Evolutionary conservation across 2,888 invertebrate species (phyloP).

Genomic region (Ormyrus labotus): DNA sequence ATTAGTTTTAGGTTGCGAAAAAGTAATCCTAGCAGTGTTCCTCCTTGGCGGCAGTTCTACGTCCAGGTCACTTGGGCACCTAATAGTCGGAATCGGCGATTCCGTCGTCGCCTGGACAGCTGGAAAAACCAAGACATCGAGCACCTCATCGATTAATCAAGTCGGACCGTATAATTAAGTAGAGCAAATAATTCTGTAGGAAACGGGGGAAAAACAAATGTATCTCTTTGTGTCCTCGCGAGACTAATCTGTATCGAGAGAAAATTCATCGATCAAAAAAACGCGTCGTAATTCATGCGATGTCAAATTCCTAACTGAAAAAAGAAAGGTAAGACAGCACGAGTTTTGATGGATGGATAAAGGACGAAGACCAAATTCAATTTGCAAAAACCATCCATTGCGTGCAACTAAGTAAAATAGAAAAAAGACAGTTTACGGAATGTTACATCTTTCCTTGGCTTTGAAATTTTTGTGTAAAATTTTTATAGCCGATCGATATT

Average conservation of each 20-base stretch:
- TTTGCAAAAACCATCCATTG: too few relatives aligned
- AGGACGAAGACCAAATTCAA: too few relatives aligned
- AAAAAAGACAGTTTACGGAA: too few relatives aligned
- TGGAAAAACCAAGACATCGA: conserved; percentile 66
- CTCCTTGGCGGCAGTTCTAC: conserved; percentile 78
- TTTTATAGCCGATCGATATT: too few relatives aligned
- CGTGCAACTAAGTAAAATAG: too few relatives aligned
- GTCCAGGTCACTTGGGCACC: conserved; percentile 81
- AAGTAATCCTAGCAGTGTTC: conserved; percentile 76
- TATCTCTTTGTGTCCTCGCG: not conserved
- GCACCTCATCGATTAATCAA: conserved; percentile 35
- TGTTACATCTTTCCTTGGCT: too few relatives aligned
- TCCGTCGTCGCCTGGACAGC: conserved; percentile 78
- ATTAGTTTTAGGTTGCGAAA: conserved; percentile 81
- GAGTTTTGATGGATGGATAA: too few relatives aligned
- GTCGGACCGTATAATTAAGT: not conserved
- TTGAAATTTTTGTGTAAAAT: too few relatives aligned
- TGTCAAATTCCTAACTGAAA: conserved; percentile 13
- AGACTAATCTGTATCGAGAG: not conserved
- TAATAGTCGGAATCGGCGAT: conserved; percentile 78
- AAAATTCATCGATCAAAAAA: conserved; percentile 41
- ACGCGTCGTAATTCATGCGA: not conserved
- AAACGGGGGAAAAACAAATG: conserved; percentile 1
- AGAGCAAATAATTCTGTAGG: conserved; percentile 5
- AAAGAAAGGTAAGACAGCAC: too few relatives aligned